Percentiles rank a stretch among this genome's conserved stretches.
Evolutionary conservation across 1,140 invertebrate species (phyloP).

Genomic region (Euschistus heros): DNA sequence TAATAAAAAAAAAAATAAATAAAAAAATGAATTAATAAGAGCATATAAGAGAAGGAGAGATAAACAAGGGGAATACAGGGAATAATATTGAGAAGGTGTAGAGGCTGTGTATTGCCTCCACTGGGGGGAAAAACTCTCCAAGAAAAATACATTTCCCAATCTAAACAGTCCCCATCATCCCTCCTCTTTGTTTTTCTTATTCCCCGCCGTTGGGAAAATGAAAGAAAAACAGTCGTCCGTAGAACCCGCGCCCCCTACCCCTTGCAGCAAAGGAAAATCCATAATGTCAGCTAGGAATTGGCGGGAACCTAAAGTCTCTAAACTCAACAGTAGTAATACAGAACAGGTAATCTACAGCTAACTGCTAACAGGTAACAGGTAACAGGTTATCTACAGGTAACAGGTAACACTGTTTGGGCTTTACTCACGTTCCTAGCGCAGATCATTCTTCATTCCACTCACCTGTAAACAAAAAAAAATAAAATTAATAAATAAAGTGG

Average conservation of each 20-base stretch:
- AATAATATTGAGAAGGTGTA: slow-evolving; percentile 17
- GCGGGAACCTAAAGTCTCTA: too few relatives aligned
- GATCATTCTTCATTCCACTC: slow-evolving; percentile 24
- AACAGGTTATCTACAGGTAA: neutral
- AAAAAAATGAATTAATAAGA: too few relatives aligned
- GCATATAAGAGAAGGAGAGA: neutral
- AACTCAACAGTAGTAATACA: too few relatives aligned
- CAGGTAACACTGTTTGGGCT: neutral
- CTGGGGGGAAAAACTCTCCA: slow-evolving; percentile 22
- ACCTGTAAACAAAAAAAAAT: slow-evolving; percentile 23
- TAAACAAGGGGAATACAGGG: slow-evolving; percentile 11
- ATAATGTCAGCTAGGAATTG: too few relatives aligned
- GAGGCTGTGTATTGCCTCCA: neutral
- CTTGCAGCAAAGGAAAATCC: neutral
- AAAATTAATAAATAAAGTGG: too few relatives aligned
- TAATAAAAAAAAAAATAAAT: too few relatives aligned
- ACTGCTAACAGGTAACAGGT: neutral
- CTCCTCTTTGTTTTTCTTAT: slow-evolving; percentile 31
- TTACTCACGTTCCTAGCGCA: slow-evolving; percentile 25
- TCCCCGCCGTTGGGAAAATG: slow-evolving; percentile 29
- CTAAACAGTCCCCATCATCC: slow-evolving; percentile 29
- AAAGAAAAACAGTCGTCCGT: slow-evolving; percentile 28
- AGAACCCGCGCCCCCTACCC: neutral
- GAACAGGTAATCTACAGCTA: too few relatives aligned
- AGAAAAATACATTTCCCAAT: slow-evolving; percentile 31